phyloP scores from a whole-genome alignment of 2,888 invertebrate species.

The Cataglyphis livida region DNA sequence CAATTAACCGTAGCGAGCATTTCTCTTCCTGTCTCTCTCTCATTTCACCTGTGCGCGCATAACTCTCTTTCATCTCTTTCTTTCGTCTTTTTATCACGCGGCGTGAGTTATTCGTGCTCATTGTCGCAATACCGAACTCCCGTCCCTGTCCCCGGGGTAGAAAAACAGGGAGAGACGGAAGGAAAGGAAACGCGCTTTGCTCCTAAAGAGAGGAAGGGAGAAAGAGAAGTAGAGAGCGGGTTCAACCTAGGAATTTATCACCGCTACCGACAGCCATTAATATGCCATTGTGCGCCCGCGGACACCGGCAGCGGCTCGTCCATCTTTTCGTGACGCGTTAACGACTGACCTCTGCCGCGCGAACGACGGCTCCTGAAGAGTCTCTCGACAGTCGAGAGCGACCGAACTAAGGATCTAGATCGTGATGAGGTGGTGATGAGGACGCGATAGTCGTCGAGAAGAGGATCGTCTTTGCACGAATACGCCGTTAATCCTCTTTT shows the following conservation, averaged over 20 bases:
- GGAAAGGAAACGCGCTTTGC: slow-evolving; percentile 39
- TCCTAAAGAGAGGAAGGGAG: slow-evolving; percentile 36
- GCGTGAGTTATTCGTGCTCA: slow-evolving; percentile 73
- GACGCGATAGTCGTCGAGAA: not conserved
- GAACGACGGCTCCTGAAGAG: slow-evolving; percentile 66
- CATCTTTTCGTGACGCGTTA: slow-evolving; percentile 78
- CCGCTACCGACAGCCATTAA: slow-evolving; percentile 82
- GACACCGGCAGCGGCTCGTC: slow-evolving; percentile 76
- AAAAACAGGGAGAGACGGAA: not conserved
- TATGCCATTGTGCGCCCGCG: slow-evolving; percentile 80
- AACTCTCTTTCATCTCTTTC: not conserved
- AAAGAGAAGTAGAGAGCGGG: slow-evolving; percentile 52
- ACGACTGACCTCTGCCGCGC: slow-evolving; percentile 75
- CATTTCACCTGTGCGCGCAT: slow-evolving; percentile 24
- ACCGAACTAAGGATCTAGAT: slow-evolving; percentile 64
- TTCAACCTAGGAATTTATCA: slow-evolving; percentile 78
- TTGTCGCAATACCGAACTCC: slow-evolving; percentile 68
- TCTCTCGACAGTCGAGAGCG: slow-evolving; percentile 35
- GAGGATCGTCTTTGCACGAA: not conserved
- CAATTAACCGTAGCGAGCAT: slow-evolving; percentile 69
- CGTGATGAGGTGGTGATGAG: slow-evolving; percentile 28
- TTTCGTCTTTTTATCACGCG: slow-evolving; percentile 37
- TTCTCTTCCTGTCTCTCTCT: slow-evolving; percentile 46
- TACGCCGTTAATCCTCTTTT: slow-evolving; percentile 31
- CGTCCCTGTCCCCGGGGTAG: slow-evolving; percentile 46